Percentiles rank a stretch among this genome's conserved stretches.
phyloP scores from a whole-genome alignment of 2,797 vertebrate species.

The Gallinago nigripennis region DNA sequence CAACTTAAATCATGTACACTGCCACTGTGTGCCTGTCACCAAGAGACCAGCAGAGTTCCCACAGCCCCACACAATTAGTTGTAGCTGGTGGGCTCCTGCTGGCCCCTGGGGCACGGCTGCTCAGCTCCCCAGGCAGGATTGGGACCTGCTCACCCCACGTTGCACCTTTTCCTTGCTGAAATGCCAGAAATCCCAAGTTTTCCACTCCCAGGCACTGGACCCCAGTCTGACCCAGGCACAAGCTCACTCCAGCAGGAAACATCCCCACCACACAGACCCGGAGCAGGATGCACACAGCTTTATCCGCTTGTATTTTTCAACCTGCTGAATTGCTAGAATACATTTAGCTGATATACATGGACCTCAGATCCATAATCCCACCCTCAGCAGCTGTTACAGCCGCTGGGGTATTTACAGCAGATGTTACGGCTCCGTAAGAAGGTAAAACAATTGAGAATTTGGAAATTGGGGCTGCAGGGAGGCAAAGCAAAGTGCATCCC shows the following conservation, averaged over 20 bases:
- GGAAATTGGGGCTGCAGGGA: not conserved
- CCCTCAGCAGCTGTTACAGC: conserved; percentile 15
- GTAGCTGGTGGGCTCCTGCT: accelerated
- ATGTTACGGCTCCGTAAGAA: not conserved
- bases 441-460: not conserved
- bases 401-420: not conserved
- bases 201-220: not conserved
- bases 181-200: not conserved
- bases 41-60: not conserved
- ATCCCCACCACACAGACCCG: not conserved
- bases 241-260: not conserved
- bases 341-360: not conserved
- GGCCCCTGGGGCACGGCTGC: accelerated
- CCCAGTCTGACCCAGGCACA: not conserved
- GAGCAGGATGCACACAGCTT: not conserved
- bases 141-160: not conserved
- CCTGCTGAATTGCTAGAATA: conserved; percentile 25
- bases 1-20: accelerated
- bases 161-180: not conserved
- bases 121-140: not conserved
- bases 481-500: not conserved
- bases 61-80: not conserved
- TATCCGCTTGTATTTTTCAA: not conserved
- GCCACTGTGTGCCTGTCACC: not conserved
- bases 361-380: conserved; percentile 1